Conservation (phyloP, 1,140 invertebrate species). For the Drosophila arizonae region DNA sequence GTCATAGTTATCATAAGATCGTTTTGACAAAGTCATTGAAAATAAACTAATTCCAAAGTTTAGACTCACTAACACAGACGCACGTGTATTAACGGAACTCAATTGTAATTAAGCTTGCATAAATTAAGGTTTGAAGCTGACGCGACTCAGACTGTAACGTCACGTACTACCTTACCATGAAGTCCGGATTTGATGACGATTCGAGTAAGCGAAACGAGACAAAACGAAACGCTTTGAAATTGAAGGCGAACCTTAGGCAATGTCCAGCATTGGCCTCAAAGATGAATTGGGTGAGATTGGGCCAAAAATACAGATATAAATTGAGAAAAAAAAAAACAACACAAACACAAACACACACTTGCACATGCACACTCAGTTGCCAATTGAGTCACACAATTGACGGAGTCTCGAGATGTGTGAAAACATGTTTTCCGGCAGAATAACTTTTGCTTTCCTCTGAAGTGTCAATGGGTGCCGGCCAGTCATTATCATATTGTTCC, state of each 20-base stretch:
- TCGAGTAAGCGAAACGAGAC: conserved; percentile 13
- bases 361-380: not conserved
- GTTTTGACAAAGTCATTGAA: conserved; percentile 55
- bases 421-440: not conserved
- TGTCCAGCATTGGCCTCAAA: conserved; percentile 42
- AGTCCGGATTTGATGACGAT: conserved; percentile 41
- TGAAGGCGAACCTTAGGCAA: conserved; percentile 41
- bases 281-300: conserved; percentile 49
- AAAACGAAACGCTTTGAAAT: conserved; percentile 23
- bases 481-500: not conserved
- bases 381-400: not conserved
- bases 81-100: conserved; percentile 58
- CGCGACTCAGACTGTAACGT: conserved; percentile 55
- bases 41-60: conserved; percentile 53
- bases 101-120: conserved; percentile 72
- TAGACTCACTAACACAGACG: conserved; percentile 28
- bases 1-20: conserved; percentile 34
- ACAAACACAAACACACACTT: not conserved
- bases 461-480: not conserved
- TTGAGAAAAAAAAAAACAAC: not conserved
- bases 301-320: not conserved
- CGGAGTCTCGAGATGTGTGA: not conserved
- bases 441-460: conserved; percentile 18
- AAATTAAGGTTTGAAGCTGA: conserved; percentile 67
- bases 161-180: conserved; percentile 76